phyloP scores from a whole-genome alignment of 2,797 vertebrate species.

The Acridotheres tristis region DNA sequence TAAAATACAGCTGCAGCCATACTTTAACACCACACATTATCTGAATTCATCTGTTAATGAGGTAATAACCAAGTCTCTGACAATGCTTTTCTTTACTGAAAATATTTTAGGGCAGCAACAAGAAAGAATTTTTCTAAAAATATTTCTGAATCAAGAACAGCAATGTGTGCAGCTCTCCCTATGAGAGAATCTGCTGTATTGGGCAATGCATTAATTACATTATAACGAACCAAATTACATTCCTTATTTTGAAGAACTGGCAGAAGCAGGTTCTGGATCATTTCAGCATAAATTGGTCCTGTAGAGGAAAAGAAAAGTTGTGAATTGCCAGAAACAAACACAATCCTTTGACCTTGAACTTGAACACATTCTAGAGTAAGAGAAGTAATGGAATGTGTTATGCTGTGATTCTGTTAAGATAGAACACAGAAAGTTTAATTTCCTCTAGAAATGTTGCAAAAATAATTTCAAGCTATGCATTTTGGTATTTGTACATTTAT shows the following conservation, averaged over 20 bases:
- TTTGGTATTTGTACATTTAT: neutral
- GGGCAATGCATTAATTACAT: conserved; percentile 96
- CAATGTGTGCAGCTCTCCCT: conserved; percentile 97
- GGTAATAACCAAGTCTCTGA: conserved; percentile 89
- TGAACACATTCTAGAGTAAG: neutral
- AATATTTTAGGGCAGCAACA: conserved; percentile 96
- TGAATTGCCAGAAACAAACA: neutral
- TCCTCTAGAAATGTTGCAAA: neutral
- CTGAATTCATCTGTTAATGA: conserved; percentile 85
- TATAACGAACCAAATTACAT: conserved; percentile 96
- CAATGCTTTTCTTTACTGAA: conserved; percentile 84
- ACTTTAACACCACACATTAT: conserved; percentile 81
- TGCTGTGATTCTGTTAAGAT: neutral
- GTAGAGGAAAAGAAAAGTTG: conserved; percentile 41
- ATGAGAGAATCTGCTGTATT: conserved; percentile 99
- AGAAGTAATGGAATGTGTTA: neutral
- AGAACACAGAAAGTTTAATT: neutral
- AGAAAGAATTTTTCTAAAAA: conserved; percentile 99
- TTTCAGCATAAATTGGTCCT: conserved; percentile 98
- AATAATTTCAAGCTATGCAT: neutral
- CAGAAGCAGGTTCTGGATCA: conserved; percentile 97
- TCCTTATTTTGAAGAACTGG: conserved; percentile 96
- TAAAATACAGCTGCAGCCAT: conserved; percentile 83
- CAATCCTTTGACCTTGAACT: neutral
- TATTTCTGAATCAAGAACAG: conserved; percentile 98